Conservation (phyloP, 2,888 invertebrate species). For the Sinohyriopsis cumingii region DNA sequence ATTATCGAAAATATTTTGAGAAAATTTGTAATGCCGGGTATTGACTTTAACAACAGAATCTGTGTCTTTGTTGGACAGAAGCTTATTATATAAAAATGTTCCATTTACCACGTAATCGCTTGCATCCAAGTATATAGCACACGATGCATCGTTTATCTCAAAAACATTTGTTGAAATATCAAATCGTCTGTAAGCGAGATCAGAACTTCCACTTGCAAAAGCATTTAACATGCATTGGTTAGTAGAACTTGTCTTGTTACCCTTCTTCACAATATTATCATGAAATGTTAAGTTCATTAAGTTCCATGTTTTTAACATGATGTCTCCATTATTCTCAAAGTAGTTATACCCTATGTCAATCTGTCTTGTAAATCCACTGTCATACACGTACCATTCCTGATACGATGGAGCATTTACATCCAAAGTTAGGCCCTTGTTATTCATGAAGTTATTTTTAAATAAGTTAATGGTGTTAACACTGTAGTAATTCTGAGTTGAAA, state of each 20-base stretch:
- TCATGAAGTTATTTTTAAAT: constrained; percentile 4
- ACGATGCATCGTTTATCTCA: constrained; percentile 10
- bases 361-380: background rate
- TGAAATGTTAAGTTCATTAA: constrained; percentile 9
- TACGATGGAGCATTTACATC: constrained; percentile 1
- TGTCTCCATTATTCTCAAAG: constrained; percentile 15
- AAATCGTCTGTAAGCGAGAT: constrained; percentile 1
- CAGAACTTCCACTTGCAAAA: background rate
- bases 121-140: constrained; percentile 14
- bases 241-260: background rate
- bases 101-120: constrained; percentile 10
- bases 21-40: constrained; percentile 16
- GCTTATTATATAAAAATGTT: constrained; percentile 23
- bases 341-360: constrained; percentile 14
- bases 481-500: background rate
- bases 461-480: constrained; percentile 1
- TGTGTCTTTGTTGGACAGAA: constrained; percentile 7
- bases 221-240: constrained; percentile 17
- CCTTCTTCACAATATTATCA: constrained; percentile 18
- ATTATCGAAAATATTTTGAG: constrained; percentile 33
- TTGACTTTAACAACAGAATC: constrained; percentile 10
- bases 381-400: background rate
- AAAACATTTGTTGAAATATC: constrained; percentile 28
- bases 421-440: background rate
- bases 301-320: constrained; percentile 12